Evolutionary conservation across 2,888 invertebrate species (phyloP).

Genomic region (Allophyes oxyacanthae): DNA sequence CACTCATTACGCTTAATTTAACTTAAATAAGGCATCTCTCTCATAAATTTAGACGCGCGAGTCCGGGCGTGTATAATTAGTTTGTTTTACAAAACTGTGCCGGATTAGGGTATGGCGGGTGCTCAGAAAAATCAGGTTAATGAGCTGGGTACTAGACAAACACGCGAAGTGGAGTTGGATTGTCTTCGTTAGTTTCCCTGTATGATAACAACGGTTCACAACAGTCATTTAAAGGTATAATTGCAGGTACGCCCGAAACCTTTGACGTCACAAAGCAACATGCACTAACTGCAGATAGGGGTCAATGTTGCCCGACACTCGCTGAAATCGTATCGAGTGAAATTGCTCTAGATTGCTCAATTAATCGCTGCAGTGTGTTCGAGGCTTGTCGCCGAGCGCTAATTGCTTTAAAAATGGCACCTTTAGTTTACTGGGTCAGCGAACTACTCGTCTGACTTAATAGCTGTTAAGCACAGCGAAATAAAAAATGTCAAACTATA

Average conservation of each 20-base stretch:
- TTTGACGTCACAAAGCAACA: no score
- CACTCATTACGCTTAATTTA: conserved; percentile 63
- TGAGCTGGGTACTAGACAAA: conserved; percentile 32
- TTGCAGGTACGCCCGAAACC: not conserved
- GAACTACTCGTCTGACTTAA: no score
- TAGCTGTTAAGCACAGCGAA: no score
- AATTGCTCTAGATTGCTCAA: no score
- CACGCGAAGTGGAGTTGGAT: conserved; percentile 16
- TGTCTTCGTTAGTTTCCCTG: conserved; percentile 41
- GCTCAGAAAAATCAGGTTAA: conserved; percentile 41
- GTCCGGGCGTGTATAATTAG: conserved; percentile 62
- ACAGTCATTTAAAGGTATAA: conserved; percentile 13
- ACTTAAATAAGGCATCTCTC: conserved; percentile 65
- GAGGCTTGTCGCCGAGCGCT: no score
- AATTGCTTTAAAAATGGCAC: no score
- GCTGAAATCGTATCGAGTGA: no score
- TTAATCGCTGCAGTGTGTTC: no score
- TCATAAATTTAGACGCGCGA: conserved; percentile 63
- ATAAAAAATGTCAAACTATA: no score
- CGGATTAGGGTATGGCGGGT: conserved; percentile 14
- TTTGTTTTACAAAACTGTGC: conserved; percentile 46
- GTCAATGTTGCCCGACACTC: no score
- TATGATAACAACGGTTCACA: conserved; percentile 13
- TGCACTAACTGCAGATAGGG: no score
- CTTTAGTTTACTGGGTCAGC: no score